Evolutionary conservation across 2,888 invertebrate genomes (phyloP), one percentile per base, ranked within the genome.

Genomic region (Heliconius aoede): DNA sequence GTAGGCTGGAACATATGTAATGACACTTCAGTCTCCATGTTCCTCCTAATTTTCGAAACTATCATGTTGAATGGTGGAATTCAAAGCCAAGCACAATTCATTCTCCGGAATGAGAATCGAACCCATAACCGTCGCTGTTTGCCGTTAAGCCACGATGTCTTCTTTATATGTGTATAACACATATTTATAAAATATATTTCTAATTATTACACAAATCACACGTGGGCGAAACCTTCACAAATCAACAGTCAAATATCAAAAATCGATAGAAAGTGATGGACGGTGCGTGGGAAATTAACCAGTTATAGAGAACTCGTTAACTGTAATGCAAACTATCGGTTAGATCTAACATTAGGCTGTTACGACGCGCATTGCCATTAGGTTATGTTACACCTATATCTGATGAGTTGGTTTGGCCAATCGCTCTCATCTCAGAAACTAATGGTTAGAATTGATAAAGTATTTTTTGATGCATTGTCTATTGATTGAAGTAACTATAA

Each of bases 271-370:
- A 55, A 69, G 58, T 40, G 58, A 72, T 61, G 28, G 72, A 72
- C 58, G 36, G 40, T 40, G 61, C 72, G 72, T 72, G 72, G 72
- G 72, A 72, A 72, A 72, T 61, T 26, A 61, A 60, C 60, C 40
- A 72, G 61, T 72, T 72, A 72, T 58, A 26, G 11, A 26, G 28
- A 60, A 72, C 72, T 61, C 26, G 72, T 60, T 72, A 72, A 72
- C 60, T 26, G 32, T 36, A 72, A 61, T 61, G 72, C 60, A 61
- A 72, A 40, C 36, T 60, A 72, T 61, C 60, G 40, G 60, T 36
- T 36, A 60, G 40, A 72, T 72, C 72, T 60, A 36, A 61, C 72
- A 60, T 72, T 72, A 36, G 32, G 36, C 60, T 69, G 30, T 69
- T 69, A 69, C n/a, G 51, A n/a, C 30, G 69, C 32, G 46, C 46